Evolutionary conservation across 2,888 invertebrate species (phyloP), one percentile per base, ranked within the genome.

Genomic region (Isotomurus palustris): DNA sequence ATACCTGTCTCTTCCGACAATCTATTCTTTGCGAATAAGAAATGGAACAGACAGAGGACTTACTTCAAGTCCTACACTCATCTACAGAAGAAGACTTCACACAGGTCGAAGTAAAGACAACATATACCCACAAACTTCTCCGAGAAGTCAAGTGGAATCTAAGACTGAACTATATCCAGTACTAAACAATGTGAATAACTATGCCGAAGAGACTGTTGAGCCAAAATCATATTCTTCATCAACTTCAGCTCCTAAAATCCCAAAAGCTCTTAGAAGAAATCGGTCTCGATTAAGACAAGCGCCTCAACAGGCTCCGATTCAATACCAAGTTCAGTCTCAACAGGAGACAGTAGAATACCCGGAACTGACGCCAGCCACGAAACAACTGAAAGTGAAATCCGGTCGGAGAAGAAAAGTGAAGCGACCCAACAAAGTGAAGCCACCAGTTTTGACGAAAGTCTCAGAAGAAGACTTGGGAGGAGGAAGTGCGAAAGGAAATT

Each of bases 341-440:
- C 57, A 54, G 24, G 47, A 45, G n/a, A 35, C 35, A 25, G 12
- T 32, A 1, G 53, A 56, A 14, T 53, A 58, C 0, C 57, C 29
- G 3, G 56, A 62, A 17, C 59, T 56, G 40, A 59, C 56, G 24
- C 61, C 61, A 4, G 58, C 57, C 29, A 54, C 62, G 2, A 47
- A 28, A 12, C 27, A 53, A 3, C 45, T 56, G 4, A 66, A 66
- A 48, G 53, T 55, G 28, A 62, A 64, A 44, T 45, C 58, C 10
- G 51, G 60, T 17, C 47, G 68, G n/a, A 50, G 68, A 40, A 54
- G 68, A 51, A 68, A 68, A 54, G 59, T 66, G n/a, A 68, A 68
- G 40, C 50, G 66, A 35, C 68, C 68, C 4, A 45, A 48, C 2
- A 64, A 64, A 36, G 38, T 53, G n/a, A 60, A 58, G 22, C 57